Base-by-base conservation (phyloP, 2,113 vertebrate genomes). In the Rhinoptilus africanus region DNA sequence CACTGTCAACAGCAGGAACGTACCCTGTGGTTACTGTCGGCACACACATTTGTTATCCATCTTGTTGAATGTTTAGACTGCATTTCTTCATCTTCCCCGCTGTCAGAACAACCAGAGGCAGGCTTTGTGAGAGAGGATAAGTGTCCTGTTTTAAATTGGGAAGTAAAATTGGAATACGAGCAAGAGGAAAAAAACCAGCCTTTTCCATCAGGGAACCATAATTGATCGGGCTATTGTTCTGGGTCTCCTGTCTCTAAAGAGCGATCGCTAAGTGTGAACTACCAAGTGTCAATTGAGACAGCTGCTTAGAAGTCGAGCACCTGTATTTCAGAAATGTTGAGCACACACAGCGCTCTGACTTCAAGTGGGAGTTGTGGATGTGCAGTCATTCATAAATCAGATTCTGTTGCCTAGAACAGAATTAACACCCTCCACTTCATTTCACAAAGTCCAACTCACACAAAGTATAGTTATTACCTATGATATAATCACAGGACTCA, bases 1-100 rank as follows among this genome's bases (percentile, higher is more conserved):
- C 98, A 51, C 99, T 99, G 97, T 34, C 67, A 94, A 94, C 73
- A 93, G 74, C 43, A 76, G 63, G 53, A 86, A 62, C 8, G 2
- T 19, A 92, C 22, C 68, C 43, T 12, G n/a, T 41, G 59, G 75
- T 95, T 91, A 95, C 63, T 60, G 57, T 19, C 34, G 2, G 92
- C 59, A 81, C 59, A 54, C 35, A 50, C 54, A 56, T 57, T 56
- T 53, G 32, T 68, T 67, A 95, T 73, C 68, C 86, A 73, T 48
- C 77, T 59, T 67, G 53, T 39, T 26, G 35, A 73, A 59, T 48
- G 64, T 39, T 89, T 54, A 69, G 34, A 39, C 62, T 47, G 59
- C 22, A 6, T 75, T 22, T 30, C 50, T 54, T 59, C 72, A 30
- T 34, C 51, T 28, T 86, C 22, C 71, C 34, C 1, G 11, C 80